A percentile compares a stretch with the other conserved stretches of the same genome.
These are phyloP conservation scores for Cryptotis parvus DNA, from an alignment of 2,113 vertebrate genomes.

Conservation along the genomic window DNA sequence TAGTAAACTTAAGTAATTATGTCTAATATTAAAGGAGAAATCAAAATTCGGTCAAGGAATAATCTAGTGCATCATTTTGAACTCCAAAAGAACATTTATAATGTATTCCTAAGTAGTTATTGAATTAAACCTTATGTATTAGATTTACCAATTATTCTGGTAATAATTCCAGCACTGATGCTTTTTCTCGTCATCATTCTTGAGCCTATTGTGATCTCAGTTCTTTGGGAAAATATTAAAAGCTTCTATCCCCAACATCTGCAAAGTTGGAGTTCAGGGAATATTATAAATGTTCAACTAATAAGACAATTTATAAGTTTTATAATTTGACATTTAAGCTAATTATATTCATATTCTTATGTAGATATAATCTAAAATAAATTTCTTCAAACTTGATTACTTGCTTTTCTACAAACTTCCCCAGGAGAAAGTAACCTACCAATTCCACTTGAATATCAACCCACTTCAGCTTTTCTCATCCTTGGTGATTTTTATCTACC, in stretches of 20 bases:
- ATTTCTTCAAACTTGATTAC: background rate
- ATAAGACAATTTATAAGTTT: background rate
- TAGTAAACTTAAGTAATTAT: constrained; percentile 1
- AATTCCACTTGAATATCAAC: background rate
- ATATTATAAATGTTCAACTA: background rate
- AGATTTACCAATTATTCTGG: background rate
- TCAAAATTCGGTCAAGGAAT: background rate
- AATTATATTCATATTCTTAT: background rate
- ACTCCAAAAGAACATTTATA: background rate
- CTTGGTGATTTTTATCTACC: background rate
- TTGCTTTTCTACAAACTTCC: background rate
- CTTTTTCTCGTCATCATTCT: background rate
- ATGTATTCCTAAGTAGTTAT: too few species aligned
- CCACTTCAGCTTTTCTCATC: background rate
- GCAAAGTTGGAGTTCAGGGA: background rate
- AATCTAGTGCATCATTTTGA: background rate
- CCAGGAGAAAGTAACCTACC: background rate
- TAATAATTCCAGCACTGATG: background rate
- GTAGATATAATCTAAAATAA: background rate
- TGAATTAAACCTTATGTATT: background rate
- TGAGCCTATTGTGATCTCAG: background rate
- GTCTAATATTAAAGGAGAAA: background rate
- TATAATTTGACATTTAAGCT: background rate
- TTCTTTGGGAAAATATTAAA: background rate
- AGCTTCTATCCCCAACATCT: background rate